Conservation (phyloP, 2,888 invertebrate species). For the Melipona beecheii region DNA sequence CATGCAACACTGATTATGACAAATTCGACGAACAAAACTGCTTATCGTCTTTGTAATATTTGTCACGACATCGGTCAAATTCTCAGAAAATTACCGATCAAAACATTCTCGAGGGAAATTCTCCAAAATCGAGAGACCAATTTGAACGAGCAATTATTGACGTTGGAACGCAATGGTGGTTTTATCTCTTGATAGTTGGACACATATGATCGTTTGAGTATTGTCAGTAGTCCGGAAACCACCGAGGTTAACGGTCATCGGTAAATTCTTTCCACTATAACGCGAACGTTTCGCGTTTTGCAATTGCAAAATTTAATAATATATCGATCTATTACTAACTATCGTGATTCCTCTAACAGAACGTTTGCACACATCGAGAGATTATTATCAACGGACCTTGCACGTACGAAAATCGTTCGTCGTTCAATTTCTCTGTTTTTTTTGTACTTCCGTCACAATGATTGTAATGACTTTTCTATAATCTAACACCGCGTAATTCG, state of each 20-base stretch:
- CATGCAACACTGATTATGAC: neutral
- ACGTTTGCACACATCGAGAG: neutral
- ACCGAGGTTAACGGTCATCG: conserved; percentile 60
- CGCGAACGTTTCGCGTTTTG: conserved; percentile 7
- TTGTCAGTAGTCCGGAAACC: conserved; percentile 59
- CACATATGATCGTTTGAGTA: conserved; percentile 21
- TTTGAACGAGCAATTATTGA: neutral
- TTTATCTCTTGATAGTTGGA: conserved; percentile 41
- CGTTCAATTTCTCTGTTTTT: neutral
- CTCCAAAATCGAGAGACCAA: neutral
- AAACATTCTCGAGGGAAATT: neutral
- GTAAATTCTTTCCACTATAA: conserved; percentile 24
- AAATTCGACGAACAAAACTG: neutral
- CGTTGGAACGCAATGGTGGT: conserved; percentile 21
- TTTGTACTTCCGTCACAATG: too few species aligned
- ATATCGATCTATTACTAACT: conserved; percentile 8
- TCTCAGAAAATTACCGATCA: neutral
- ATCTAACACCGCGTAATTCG: too few species aligned
- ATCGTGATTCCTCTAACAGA: conserved; percentile 18
- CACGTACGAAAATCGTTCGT: neutral
- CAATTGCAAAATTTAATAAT: conserved; percentile 6
- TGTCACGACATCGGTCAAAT: neutral
- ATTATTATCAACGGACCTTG: neutral
- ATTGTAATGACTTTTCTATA: too few species aligned
- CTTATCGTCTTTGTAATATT: neutral